Evolutionary conservation across 1,140 invertebrate genomes (phyloP).

Genomic region (Zelostemma sp.): DNA sequence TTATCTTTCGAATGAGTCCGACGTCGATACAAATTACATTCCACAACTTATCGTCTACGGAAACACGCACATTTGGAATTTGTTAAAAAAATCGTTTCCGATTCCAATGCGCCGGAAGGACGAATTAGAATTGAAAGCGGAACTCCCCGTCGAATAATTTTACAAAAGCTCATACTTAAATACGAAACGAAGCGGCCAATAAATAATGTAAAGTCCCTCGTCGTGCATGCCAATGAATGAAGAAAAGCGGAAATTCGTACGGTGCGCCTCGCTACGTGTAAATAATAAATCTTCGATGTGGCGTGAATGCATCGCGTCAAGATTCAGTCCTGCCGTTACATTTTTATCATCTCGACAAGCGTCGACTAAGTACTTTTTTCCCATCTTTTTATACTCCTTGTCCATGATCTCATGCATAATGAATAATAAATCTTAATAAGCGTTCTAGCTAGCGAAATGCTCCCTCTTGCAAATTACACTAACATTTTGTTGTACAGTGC

Average conservation of each 20-base stretch:
- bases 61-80: slow-evolving; percentile 26
- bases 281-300: slow-evolving; percentile 1
- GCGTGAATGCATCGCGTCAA: slow-evolving; percentile 19
- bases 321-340: slow-evolving; percentile 10
- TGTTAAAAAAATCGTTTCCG: not conserved
- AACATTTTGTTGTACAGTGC: slow-evolving; percentile 39
- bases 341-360: slow-evolving; percentile 26
- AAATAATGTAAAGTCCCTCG: not conserved
- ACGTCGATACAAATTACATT: slow-evolving; percentile 37
- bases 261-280: not conserved
- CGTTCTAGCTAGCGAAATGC: slow-evolving; percentile 45
- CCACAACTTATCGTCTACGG: slow-evolving; percentile 42
- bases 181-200: not conserved
- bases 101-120: not conserved
- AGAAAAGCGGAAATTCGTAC: not conserved
- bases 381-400: slow-evolving; percentile 17
- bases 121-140: not conserved
- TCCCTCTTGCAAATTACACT: slow-evolving; percentile 39
- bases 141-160: not conserved
- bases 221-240: not conserved
- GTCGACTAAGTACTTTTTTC: slow-evolving; percentile 34
- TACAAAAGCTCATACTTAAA: slow-evolving; percentile 2
- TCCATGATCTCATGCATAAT: slow-evolving; percentile 28
- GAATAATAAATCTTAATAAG: slow-evolving; percentile 46
- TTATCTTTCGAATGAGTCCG: slow-evolving; percentile 43